Evolutionary conservation across 2,888 invertebrate species (phyloP).

Genomic region (Euclidia mi): DNA sequence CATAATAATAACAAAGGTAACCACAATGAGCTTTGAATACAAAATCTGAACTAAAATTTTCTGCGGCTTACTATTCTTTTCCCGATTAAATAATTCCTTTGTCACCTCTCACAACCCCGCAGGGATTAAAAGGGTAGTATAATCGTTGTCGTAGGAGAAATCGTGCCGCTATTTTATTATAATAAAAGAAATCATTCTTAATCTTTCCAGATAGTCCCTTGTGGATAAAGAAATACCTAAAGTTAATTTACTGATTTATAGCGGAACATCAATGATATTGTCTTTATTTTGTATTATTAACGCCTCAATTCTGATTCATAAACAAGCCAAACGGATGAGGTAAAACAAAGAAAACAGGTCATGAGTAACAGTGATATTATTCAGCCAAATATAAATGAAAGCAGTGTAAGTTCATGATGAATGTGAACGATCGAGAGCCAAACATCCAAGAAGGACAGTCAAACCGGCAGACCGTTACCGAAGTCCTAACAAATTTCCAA

Average conservation of each 20-base stretch:
- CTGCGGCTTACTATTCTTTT: neutral
- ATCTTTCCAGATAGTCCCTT: neutral
- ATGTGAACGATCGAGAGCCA: neutral
- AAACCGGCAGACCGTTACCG: conserved; percentile 13
- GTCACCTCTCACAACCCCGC: neutral
- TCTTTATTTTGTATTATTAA: no score
- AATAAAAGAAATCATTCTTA: conserved; percentile 3
- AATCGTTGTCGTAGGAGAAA: neutral
- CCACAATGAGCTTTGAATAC: no score
- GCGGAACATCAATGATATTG: no score
- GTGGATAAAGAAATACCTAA: neutral
- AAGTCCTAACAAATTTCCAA: conserved; percentile 41
- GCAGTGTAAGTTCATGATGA: conserved; percentile 4
- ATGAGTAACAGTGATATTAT: neutral
- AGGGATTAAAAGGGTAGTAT: neutral
- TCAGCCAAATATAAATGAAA: neutral
- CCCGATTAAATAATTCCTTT: neutral
- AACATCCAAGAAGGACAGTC: conserved; percentile 29
- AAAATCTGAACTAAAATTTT: no score
- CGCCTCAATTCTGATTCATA: no score
- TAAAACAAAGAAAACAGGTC: neutral
- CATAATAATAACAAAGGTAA: no score
- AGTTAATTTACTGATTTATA: no score
- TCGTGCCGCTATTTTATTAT: neutral
- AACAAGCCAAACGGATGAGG: no score